These are phyloP conservation scores for Charadrius vociferus DNA, from an alignment of 2,113 vertebrate genomes.

Conservation along the genomic window DNA sequence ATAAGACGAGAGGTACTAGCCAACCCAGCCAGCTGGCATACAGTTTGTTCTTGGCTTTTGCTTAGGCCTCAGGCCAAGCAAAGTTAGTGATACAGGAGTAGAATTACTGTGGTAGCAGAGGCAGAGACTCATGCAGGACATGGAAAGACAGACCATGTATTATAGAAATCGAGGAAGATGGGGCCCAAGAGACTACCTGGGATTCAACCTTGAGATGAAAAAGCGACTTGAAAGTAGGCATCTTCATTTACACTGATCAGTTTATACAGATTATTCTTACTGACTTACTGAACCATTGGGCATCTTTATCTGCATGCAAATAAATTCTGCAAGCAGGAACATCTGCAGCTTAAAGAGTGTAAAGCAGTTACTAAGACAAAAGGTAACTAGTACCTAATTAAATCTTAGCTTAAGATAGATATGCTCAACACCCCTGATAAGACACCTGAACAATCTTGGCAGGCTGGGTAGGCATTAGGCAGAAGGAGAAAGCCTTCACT, in stretches of 20 bases:
- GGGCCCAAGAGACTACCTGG: neutral
- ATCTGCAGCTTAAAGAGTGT: neutral
- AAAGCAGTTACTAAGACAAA: neutral
- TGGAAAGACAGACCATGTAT: neutral
- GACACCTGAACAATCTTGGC: neutral
- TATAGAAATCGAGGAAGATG: neutral
- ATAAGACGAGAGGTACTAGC: neutral
- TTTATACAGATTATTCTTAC: neutral
- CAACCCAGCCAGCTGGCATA: neutral
- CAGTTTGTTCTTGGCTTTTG: neutral
- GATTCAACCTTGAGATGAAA: neutral
- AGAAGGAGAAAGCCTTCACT: neutral
- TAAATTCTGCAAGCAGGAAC: neutral
- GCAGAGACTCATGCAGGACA: fast-evolving
- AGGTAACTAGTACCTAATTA: neutral
- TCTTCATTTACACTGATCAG: neutral
- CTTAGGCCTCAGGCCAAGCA: neutral
- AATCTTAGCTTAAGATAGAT: neutral
- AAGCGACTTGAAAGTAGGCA: neutral
- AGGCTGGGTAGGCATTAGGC: neutral
- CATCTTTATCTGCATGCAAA: neutral
- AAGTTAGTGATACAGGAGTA: neutral
- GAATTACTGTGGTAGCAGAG: neutral
- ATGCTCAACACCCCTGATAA: neutral
- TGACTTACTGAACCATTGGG: neutral